Percentiles rank a stretch among this genome's conserved stretches.
Conservation (phyloP, 2,888 invertebrate species). For the Elegia similella region DNA sequence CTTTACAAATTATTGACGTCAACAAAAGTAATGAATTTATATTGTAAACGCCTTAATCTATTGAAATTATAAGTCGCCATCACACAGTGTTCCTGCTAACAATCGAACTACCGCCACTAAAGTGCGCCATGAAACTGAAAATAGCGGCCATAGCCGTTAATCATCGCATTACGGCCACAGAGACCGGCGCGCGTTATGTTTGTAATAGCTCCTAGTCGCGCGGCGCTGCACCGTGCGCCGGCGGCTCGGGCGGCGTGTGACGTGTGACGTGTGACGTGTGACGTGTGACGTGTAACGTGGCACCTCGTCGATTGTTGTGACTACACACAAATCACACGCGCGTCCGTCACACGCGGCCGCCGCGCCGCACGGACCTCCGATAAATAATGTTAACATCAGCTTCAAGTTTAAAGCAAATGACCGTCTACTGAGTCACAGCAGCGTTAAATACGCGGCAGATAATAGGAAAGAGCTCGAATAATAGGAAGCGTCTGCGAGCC, state of each 20-base stretch:
- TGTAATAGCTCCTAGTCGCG: not conserved
- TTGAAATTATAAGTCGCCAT: not conserved
- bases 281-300: no score
- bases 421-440: not conserved
- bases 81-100: not conserved
- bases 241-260: no score
- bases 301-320: not conserved
- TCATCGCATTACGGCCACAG: not conserved
- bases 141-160: not conserved
- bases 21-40: no score
- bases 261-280: no score
- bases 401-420: not conserved
- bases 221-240: not conserved
- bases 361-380: constrained; percentile 2
- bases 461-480: constrained; percentile 19
- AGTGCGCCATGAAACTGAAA: not conserved
- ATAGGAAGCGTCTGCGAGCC: constrained; percentile 30
- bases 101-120: not conserved
- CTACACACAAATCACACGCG: constrained; percentile 5
- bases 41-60: no score
- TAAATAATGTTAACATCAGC: constrained; percentile 4
- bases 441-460: constrained; percentile 8
- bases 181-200: not conserved
- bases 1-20: no score
- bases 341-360: constrained; percentile 9